A percentile compares a stretch with the other conserved stretches of the same genome.
Conservation (phyloP, 2,113 vertebrate genomes). For the Brachypodius melanocephalos region DNA sequence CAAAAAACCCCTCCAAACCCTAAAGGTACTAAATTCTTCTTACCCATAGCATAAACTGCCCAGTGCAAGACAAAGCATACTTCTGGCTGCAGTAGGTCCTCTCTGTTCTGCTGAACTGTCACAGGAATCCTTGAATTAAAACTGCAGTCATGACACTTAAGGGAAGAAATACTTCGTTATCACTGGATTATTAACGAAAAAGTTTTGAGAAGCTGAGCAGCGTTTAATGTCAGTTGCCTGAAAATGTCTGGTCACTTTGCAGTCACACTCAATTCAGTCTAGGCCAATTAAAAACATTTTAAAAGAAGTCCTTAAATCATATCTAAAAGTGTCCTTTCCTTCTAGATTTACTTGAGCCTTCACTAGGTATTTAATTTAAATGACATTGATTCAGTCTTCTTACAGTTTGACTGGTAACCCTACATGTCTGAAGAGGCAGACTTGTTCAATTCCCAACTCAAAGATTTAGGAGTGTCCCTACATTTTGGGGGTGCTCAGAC, state of each 20-base stretch:
- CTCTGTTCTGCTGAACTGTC: background rate
- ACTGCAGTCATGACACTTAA: background rate
- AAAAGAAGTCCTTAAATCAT: background rate
- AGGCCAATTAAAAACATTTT: background rate
- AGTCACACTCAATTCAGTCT: background rate
- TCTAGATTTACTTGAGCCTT: background rate
- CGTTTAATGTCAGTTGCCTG: background rate
- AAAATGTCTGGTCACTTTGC: background rate
- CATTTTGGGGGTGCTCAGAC: fast-evolving
- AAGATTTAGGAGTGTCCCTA: background rate
- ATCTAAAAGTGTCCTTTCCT: background rate
- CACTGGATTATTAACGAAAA: background rate
- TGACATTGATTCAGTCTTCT: background rate
- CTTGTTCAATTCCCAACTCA: background rate
- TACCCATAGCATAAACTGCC: background rate
- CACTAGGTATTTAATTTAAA: background rate
- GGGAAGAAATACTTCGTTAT: background rate
- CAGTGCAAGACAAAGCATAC: background rate
- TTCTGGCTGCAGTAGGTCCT: background rate
- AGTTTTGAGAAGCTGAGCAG: background rate
- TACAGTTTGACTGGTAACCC: background rate
- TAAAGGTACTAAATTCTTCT: background rate
- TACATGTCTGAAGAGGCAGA: background rate
- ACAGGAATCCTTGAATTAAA: background rate
- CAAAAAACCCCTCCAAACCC: background rate